A percentile compares a stretch with the other conserved stretches of the same genome.
Evolutionary conservation across 2,113 vertebrate genomes (phyloP).

Genomic region (Arvicanthis niloticus): DNA sequence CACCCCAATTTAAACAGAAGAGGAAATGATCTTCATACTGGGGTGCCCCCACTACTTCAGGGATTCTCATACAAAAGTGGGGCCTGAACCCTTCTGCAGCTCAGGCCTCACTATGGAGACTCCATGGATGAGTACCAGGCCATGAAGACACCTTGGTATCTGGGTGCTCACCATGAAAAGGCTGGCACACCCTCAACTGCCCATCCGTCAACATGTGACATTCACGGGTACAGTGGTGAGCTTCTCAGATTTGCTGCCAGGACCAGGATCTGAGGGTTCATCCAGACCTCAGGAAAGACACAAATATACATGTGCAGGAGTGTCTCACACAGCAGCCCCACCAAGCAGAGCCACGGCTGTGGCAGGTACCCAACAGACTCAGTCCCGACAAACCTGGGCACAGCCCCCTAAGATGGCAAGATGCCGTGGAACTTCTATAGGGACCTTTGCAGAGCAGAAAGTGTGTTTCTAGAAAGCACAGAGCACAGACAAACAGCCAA

Average conservation of each 20-base stretch:
- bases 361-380: no score
- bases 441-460: neutral
- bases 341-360: neutral
- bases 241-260: neutral
- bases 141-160: neutral
- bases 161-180: neutral
- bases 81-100: accelerated
- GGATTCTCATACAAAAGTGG: neutral
- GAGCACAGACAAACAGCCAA: neutral
- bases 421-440: accelerated
- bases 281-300: neutral
- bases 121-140: neutral
- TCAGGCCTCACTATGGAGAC: neutral
- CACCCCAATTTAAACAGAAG: neutral
- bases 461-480: neutral
- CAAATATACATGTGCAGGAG: accelerated
- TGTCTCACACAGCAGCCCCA: neutral
- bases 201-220: accelerated
- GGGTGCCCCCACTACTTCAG: neutral
- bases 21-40: neutral
- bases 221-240: accelerated
- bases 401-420: accelerated
- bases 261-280: neutral
- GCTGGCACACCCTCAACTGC: neutral
- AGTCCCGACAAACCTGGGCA: neutral